Conservation (phyloP, 2,888 invertebrate species). For the Corbicula japonica region DNA sequence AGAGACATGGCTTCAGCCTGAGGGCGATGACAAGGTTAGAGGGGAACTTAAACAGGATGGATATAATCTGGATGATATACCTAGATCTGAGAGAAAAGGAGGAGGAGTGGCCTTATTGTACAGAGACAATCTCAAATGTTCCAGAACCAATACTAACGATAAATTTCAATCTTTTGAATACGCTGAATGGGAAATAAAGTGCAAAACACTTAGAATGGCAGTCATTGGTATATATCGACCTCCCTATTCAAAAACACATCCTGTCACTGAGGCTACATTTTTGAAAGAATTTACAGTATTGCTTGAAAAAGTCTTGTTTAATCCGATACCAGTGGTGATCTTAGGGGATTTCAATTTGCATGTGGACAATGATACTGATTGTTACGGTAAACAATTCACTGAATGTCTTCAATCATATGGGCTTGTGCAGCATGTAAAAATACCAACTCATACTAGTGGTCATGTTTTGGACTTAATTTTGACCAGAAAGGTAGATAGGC, state of each 20-base stretch:
- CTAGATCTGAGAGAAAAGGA: constrained; percentile 24
- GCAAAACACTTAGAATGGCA: constrained; percentile 14
- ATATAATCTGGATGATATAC: constrained; percentile 29
- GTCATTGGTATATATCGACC: constrained; percentile 21
- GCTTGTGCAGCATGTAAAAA: too few species aligned
- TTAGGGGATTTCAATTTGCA: too few species aligned
- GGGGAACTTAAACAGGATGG: constrained; percentile 28
- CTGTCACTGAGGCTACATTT: too few species aligned
- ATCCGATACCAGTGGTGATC: too few species aligned
- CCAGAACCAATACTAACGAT: constrained; percentile 2
- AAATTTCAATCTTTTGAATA: constrained; percentile 33
- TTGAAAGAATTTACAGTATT: too few species aligned
- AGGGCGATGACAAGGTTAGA: constrained; percentile 20
- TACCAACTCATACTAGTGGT: too few species aligned
- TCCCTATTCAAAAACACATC: neutral
- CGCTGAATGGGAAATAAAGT: constrained; percentile 25
- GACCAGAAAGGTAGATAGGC: too few species aligned
- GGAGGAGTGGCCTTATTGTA: constrained; percentile 23
- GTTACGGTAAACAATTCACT: too few species aligned
- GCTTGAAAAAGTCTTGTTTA: too few species aligned
- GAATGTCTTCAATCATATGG: too few species aligned
- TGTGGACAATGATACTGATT: too few species aligned
- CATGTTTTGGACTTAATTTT: too few species aligned
- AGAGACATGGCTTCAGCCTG: constrained; percentile 28
- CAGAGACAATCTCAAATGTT: constrained; percentile 28